Conservation (phyloP, 2,797 vertebrate genomes). For the Balearica regulorum region DNA sequence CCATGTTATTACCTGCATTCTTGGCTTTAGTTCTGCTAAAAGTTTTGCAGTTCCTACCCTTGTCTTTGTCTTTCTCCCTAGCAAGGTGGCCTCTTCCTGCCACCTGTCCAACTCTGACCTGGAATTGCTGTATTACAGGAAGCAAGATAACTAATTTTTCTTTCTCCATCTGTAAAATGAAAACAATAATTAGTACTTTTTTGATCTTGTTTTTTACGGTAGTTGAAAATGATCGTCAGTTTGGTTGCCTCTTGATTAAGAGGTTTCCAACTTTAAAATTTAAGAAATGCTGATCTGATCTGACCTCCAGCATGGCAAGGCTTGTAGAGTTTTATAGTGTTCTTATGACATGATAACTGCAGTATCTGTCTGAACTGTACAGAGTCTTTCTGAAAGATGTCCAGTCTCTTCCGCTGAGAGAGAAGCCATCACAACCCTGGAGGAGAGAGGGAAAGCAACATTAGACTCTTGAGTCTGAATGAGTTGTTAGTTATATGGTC, state of each 20-base stretch:
- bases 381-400: background rate
- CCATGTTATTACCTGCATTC: background rate
- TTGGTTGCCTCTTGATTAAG: background rate
- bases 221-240: background rate
- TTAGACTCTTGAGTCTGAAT: background rate
- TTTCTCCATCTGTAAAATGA: background rate
- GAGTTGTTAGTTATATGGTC: background rate
- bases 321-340: background rate
- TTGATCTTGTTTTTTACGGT: background rate
- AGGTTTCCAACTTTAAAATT: background rate
- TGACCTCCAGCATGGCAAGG: background rate
- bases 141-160: background rate
- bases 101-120: background rate
- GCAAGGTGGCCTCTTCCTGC: background rate
- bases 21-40: background rate
- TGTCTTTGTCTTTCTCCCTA: background rate
- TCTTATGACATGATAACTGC: background rate
- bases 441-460: background rate
- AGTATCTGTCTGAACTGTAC: background rate
- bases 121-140: background rate
- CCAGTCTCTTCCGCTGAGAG: background rate
- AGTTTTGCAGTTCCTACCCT: background rate
- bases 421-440: background rate
- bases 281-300: background rate
- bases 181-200: background rate